phyloP scores from a whole-genome alignment of 2,888 invertebrate genomes.

The Andrena praecox region DNA sequence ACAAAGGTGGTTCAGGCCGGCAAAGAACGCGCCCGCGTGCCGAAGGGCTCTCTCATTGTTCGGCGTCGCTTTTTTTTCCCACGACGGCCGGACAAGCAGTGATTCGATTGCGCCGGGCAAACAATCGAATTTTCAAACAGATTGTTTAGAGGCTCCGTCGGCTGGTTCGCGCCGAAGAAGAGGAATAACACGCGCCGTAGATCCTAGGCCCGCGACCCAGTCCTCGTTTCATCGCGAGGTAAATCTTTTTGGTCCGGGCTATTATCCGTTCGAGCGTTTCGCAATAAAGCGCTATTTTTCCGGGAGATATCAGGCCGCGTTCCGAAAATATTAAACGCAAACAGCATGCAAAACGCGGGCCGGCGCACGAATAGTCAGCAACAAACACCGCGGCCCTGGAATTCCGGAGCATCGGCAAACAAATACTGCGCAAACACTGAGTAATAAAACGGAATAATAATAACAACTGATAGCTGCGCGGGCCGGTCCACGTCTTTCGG shows the following conservation, averaged over 20 bases:
- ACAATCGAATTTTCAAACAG: constrained; percentile 20
- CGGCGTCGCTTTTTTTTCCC: constrained; percentile 38
- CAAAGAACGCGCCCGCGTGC: not conserved
- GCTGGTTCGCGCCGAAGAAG: not conserved
- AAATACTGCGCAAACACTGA: constrained; percentile 24
- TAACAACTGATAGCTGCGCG: constrained; percentile 18
- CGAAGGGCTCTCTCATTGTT: constrained; percentile 18
- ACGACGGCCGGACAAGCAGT: not conserved
- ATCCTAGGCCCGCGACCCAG: not conserved
- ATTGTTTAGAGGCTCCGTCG: not conserved
- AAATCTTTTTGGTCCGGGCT: constrained; percentile 6
- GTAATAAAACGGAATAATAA: constrained; percentile 47
- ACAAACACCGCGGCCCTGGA: constrained; percentile 24
- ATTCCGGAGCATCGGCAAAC: constrained; percentile 31
- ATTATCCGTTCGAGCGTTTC: constrained; percentile 18
- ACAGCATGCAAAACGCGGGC: constrained; percentile 28
- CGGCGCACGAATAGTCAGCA: constrained; percentile 22
- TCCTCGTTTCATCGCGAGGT: not conserved
- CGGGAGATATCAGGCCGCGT: constrained; percentile 32
- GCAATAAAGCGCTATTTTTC: constrained; percentile 41
- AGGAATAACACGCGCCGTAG: not conserved
- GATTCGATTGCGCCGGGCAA: not conserved
- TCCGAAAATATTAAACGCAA: constrained; percentile 51
- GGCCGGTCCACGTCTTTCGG: constrained; percentile 10
- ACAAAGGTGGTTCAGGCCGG: constrained; percentile 12